Conservation (phyloP, 53 echinoderm and acorn worm genomes). For the Crossaster papposus region DNA sequence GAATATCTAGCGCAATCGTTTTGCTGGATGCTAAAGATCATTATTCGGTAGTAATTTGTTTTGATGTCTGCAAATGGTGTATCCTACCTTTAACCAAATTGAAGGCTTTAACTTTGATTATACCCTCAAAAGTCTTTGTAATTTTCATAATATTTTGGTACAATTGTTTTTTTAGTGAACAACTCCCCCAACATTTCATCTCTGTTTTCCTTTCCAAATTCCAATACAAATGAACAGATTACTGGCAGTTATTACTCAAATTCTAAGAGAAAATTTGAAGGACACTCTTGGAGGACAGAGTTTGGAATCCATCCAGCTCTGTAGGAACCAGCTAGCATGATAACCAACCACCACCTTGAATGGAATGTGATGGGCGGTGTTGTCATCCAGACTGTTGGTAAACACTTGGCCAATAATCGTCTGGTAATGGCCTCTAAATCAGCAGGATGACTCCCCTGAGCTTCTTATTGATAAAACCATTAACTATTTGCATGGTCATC, state of each 20-base stretch:
- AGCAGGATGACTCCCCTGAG: neutral
- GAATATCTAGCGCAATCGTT: too few relatives aligned
- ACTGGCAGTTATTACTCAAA: neutral
- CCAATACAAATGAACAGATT: neutral
- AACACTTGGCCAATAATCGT: neutral
- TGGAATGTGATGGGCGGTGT: neutral
- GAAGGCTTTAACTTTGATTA: too few relatives aligned
- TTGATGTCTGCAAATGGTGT: too few relatives aligned
- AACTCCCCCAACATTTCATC: too few relatives aligned
- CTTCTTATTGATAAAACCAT: neutral
- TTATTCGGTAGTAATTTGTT: too few relatives aligned
- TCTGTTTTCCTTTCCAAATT: neutral
- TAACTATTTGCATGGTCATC: neutral
- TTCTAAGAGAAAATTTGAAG: neutral
- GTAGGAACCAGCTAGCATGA: neutral
- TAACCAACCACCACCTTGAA: neutral
- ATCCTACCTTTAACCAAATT: too few relatives aligned
- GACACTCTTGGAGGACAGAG: neutral
- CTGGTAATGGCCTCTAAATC: neutral
- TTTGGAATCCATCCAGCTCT: neutral
- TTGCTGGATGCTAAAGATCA: too few relatives aligned
- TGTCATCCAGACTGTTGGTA: neutral
- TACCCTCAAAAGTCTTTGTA: too few relatives aligned
- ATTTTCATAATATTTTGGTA: too few relatives aligned
- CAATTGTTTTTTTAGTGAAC: too few relatives aligned